Evolutionary conservation across 2,888 invertebrate species (phyloP).

Genomic region (Hirtodrosophila confusa): DNA sequence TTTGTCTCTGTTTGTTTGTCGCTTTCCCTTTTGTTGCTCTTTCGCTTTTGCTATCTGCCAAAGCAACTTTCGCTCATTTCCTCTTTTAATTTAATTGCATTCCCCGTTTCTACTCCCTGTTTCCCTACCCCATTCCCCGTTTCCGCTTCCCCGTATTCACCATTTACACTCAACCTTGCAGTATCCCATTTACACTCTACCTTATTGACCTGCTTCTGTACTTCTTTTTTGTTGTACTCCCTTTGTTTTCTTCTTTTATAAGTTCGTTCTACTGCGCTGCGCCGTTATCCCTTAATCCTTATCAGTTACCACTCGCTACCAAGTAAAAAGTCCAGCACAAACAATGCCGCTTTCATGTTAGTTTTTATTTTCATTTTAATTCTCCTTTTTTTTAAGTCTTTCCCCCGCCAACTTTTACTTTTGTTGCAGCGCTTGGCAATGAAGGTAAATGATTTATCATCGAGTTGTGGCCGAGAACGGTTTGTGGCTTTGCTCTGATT

Average conservation of each 20-base stretch:
- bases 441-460: slow-evolving; percentile 69
- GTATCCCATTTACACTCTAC: background rate
- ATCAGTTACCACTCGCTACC: slow-evolving; percentile 54
- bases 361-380: slow-evolving; percentile 7
- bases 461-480: slow-evolving; percentile 39
- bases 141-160: background rate
- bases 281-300: slow-evolving; percentile 56
- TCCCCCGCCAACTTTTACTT: slow-evolving; percentile 24
- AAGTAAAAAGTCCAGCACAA: slow-evolving; percentile 29
- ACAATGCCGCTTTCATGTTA: slow-evolving; percentile 31
- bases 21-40: too few species aligned
- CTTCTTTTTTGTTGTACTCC: slow-evolving; percentile 12
- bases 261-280: slow-evolving; percentile 38
- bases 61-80: slow-evolving; percentile 30
- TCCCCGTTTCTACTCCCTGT: background rate
- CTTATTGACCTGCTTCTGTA: slow-evolving; percentile 25
- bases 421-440: slow-evolving; percentile 19
- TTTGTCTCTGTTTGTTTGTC: background rate
- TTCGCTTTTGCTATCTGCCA: slow-evolving; percentile 23
- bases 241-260: slow-evolving; percentile 27
- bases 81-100: slow-evolving; percentile 42
- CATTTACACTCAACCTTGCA: slow-evolving; percentile 12
- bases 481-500: slow-evolving; percentile 6
- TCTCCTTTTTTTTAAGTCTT: slow-evolving; percentile 13
- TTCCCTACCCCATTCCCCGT: background rate